Percentiles rank a stretch among this genome's conserved stretches.
Conservation (phyloP, 2,113 vertebrate genomes). For the Columba livia region DNA sequence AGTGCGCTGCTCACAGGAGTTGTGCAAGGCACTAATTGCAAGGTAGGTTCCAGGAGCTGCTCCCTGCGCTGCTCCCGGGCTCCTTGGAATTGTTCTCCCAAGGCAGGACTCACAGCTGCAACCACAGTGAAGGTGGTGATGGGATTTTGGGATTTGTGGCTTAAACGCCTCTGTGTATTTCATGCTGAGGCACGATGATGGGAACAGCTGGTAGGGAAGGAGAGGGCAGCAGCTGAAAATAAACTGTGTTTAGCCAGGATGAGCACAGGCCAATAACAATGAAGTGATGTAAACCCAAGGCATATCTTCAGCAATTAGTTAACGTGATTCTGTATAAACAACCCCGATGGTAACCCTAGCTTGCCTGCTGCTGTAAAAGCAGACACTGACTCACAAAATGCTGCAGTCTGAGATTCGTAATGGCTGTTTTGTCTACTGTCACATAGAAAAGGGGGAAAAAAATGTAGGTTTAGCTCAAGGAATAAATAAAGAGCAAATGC, state of each 20-base stretch:
- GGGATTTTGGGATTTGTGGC: neutral
- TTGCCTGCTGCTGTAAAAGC: neutral
- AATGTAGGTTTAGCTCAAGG: neutral
- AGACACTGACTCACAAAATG: neutral
- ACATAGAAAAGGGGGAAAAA: neutral
- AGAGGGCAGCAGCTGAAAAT: slow-evolving; percentile 39
- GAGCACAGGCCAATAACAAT: neutral
- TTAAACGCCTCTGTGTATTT: neutral
- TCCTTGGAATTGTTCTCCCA: neutral
- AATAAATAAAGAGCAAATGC: neutral
- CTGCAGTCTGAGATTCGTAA: neutral
- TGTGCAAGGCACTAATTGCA: neutral
- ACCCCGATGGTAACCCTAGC: neutral
- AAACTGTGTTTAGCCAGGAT: neutral
- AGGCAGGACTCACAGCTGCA: slow-evolving; percentile 35
- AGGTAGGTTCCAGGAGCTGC: neutral
- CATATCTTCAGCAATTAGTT: neutral
- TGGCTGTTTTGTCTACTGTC: neutral
- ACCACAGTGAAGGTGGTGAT: neutral
- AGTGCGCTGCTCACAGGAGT: neutral
- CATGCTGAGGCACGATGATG: neutral
- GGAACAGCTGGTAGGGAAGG: slow-evolving; percentile 34
- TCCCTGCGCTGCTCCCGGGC: neutral
- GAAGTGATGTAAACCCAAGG: neutral
- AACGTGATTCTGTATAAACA: neutral